Base-by-base conservation (phyloP, 2,113 vertebrate genomes). In the Crotalus tigris region DNA sequence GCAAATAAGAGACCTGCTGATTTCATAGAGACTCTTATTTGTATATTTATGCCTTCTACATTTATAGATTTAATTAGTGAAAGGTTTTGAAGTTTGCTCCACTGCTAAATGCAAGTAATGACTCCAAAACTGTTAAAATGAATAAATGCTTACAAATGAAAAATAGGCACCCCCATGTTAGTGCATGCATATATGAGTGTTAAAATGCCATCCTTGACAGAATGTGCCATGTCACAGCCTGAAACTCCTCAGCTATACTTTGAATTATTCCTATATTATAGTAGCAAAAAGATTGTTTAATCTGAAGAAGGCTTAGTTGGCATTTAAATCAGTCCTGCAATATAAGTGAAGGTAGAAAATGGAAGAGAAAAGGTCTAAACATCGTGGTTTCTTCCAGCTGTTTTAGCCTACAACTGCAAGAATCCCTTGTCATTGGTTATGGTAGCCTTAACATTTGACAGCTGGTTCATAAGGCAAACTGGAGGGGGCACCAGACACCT, bases 91-190 rank as follows among this genome's bases (percentile, higher is more conserved):
- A 69, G 53, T 59, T 94, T 0, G 0, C 24, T 93, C 90, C 61
- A 75, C 0, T 4, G 39, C 89, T 94, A 92, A 94, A 94, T 88
- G 5, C 57, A 91, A 39, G 75, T 57, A 54, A 89, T 93, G 93
- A 87, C 90, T 2, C 0, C 39, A 87, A 90, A 94, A 95, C 61
- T 75, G 92, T 49, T 51, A 94, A 94, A 85, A 88, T 89, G 85
- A 95, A 95, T 61, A 96, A 93, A 96, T 94, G 91, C 54, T 95
- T 95, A 96, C 95, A 94, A 95, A 94, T 94, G 59, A 88, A 81
- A 81, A 44, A 44, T 21, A 21, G 75, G 21, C 6, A 44, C n/a
- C n/a, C 17, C 75, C 33, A 10, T 44, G 33, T 44, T 81, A 81
- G 55, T 57, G 55, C 55, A 81, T 21, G 17, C 75, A 81, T 81